Evolutionary conservation across 2,888 invertebrate species (phyloP), one percentile per base, ranked within the genome.

Genomic region (Sycophila texana): DNA sequence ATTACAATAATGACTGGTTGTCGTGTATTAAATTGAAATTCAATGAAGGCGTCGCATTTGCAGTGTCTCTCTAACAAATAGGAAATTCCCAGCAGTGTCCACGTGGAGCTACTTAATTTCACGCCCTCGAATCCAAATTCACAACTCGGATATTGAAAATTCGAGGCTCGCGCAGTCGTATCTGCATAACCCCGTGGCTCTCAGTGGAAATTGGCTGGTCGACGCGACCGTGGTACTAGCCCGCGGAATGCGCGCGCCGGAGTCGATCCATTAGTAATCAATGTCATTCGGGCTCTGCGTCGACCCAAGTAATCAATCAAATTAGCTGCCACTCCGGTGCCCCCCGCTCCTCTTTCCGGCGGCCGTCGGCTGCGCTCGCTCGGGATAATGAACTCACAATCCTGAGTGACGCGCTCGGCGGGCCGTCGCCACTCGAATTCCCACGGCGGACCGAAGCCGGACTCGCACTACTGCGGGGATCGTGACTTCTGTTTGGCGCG

Each of bases 251-350:
- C 22, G n/a, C n/a, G 18, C 18, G 18, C 3, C 30, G 18, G 61
- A 22, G 39, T 39, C 26, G 39, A 73, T 67, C 68, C 61, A 73
- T 76, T 68, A 68, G 76, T 63, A 80, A 80, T 73, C 76, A 80
- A 76, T 55, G 68, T 76, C 76, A 75, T 53, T 53, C 14, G 16
- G 13, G 4, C 18, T n/a, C 18, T 0, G 10, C 30, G 53, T 13
- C 20, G 16, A 5, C 67, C 55, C 30, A 30, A 58, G 51, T 71
- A 75, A 79, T 75, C 72, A 79, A 79, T 75, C 79, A 63, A 74
- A n/a, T 16, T 47, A 10, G 14, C 13, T 55, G 39, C 53, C 22
- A 4, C 51, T 2, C 13, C 51, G 14, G 14, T 4, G 14, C 60
- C 16, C 60, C 1, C 53, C n/a, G 16, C 53, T 3, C 53, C 53